Conservation (phyloP, 2,113 vertebrate genomes). For the Sebastes fasciatus region DNA sequence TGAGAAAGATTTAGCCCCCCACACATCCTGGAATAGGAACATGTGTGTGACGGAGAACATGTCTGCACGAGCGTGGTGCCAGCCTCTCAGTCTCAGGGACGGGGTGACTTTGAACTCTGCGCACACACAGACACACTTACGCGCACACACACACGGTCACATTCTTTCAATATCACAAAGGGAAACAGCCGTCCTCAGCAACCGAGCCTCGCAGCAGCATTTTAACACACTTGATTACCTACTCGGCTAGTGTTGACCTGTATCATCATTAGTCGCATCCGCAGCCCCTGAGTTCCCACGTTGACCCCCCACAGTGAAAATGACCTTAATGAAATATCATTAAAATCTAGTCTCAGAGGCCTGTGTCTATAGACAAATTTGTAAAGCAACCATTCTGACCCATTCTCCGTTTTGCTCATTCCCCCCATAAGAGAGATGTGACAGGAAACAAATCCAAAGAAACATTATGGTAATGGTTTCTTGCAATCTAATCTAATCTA, state of each 20-base stretch:
- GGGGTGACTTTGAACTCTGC: conserved; percentile 83
- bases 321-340: conserved; percentile 62
- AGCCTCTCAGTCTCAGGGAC: conserved; percentile 72
- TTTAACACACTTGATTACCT: conserved; percentile 70
- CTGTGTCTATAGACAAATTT: conserved; percentile 5
- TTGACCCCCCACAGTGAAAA: conserved; percentile 38
- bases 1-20: conserved; percentile 47
- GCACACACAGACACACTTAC: conserved; percentile 53
- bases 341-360: conserved; percentile 23
- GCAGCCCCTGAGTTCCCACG: conserved; percentile 36
- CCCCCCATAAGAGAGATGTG: not conserved
- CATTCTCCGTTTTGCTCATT: not conserved
- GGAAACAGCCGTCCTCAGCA: conserved; percentile 48
- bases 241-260: conserved; percentile 31
- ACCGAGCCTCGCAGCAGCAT: conserved; percentile 50
- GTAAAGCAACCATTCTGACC: not conserved
- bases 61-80: conserved; percentile 56
- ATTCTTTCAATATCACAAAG: conserved; percentile 64
- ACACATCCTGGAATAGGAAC: conserved; percentile 31
- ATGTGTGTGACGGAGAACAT: conserved; percentile 50
- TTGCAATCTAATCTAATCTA: conserved; percentile 18
- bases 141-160: conserved; percentile 31
- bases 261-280: conserved; percentile 60
- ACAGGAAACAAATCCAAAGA: not conserved
- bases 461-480: not conserved